Evolutionary conservation across 37 sponge, comb jelly and placozoan genomes (phyloP), one percentile per base, ranked within the genome.

Genomic region (Oopsacas minuta): DNA sequence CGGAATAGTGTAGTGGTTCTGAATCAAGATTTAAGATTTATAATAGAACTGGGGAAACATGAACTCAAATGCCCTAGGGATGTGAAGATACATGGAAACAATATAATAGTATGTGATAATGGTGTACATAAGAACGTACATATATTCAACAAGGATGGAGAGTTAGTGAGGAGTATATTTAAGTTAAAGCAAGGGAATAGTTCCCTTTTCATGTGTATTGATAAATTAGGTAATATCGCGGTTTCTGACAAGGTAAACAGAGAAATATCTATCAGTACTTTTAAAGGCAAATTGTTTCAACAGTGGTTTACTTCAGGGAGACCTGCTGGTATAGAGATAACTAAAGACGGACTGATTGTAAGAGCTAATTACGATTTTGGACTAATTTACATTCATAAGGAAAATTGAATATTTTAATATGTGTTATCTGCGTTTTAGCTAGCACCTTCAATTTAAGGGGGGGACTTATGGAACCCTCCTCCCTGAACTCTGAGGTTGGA

Each of bases 251-350:
- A 25, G 75, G 30, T 32, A 20, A 61, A 61, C 75, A 61, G 75
- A 61, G 75, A 61, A 12, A 61, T 61, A 7, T n/a, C 30, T 61
- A 61, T 61, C 30, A 61, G 75, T 34, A 61, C 75, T 3, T n/a
- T 3, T n/a, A 61, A 61, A 34, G 75, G 75, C 1, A 61, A 61
- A n/a, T 7, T 61, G 32, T 61, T 61, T 34, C 75, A 61, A 34
- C 75, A 61, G 3, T 61, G 75, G 75, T 61, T 61, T 61, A 61
- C 30, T 34, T 61, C 75, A 32, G 75, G 75, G 75, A 61, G 75
- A 61, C 75, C 75, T 32, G 28, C 75, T 25, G 20, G 75, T 5
- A 10, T 61, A 7, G 30, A 25, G 7, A 61, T 61, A 25, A 61
- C 75, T 32, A 34, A 61, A 34, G 75, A 61, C 1, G 75, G 75